These are phyloP conservation scores for Pseudanteris insignis DNA, from an alignment of 2,888 invertebrate species.

Conservation along the genomic window DNA sequence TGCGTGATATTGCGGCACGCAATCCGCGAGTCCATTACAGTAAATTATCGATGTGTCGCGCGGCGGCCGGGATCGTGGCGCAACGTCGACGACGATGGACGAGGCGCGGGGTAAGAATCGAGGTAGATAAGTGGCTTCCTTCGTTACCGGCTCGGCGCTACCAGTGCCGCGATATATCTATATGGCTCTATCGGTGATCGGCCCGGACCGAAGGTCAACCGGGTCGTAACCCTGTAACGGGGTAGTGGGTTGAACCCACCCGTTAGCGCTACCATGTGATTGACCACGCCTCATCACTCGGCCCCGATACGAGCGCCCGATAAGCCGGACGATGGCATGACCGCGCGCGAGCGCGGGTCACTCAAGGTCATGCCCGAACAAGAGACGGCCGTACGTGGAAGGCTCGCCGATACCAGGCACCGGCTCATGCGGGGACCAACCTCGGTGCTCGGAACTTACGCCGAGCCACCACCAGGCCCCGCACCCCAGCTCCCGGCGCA, in stretches of 20 bases:
- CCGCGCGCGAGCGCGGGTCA: constrained; percentile 46
- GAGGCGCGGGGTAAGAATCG: constrained; percentile 17
- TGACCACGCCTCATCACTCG: constrained; percentile 64
- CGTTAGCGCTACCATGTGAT: constrained; percentile 58
- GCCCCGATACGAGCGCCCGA: constrained; percentile 47
- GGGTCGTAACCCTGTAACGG: constrained; percentile 55
- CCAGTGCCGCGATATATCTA: constrained; percentile 48
- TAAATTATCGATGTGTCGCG: constrained; percentile 48
- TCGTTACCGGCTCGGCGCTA: constrained; percentile 41
- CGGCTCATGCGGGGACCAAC: no score
- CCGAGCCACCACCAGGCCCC: no score
- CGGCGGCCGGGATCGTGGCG: no score
- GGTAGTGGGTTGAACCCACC: constrained; percentile 54
- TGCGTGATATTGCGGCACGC: constrained; percentile 45
- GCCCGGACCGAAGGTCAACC: constrained; percentile 46
- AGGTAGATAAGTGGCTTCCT: constrained; percentile 43
- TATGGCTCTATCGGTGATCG: constrained; percentile 56
- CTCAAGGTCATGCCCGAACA: constrained; percentile 49
- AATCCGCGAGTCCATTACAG: constrained; percentile 46
- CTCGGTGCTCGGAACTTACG: no score
- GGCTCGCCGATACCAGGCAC: no score
- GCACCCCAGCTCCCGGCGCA: no score
- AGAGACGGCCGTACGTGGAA: constrained; percentile 30
- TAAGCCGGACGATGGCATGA: constrained; percentile 34
- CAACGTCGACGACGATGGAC: no score